Conservation (phyloP, 2,888 invertebrate genomes). For the Geotrupes spiniger region DNA sequence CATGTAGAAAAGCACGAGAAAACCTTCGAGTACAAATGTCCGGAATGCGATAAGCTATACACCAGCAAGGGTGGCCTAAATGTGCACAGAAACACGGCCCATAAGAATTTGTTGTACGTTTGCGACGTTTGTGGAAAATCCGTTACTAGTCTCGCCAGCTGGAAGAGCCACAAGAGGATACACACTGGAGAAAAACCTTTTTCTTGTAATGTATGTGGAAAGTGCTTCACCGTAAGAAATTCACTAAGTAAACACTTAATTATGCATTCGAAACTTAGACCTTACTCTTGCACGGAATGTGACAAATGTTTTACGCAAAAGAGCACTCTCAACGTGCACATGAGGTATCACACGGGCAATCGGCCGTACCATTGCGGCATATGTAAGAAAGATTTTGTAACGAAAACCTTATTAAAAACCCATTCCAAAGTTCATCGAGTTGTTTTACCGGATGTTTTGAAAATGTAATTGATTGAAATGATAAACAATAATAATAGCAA, state of each 20-base stretch:
- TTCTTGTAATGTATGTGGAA: slow-evolving; percentile 27
- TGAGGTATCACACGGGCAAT: too few relatives aligned
- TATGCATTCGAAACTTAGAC: too few relatives aligned
- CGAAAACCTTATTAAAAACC: too few relatives aligned
- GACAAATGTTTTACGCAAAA: slow-evolving; percentile 18
- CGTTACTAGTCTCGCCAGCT: slow-evolving; percentile 43
- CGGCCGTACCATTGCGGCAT: too few relatives aligned
- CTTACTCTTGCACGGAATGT: too few relatives aligned
- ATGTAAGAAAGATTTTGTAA: too few relatives aligned
- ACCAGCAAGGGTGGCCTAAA: slow-evolving; percentile 66
- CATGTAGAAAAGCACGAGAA: not conserved
- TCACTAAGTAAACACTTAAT: too few relatives aligned
- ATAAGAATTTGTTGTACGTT: slow-evolving; percentile 52
- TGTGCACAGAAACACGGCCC: slow-evolving; percentile 28
- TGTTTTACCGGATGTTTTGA: too few relatives aligned
- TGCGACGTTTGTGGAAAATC: slow-evolving; percentile 34
- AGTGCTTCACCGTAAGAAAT: slow-evolving; percentile 12
- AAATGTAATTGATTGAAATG: too few relatives aligned
- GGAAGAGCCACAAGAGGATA: slow-evolving; percentile 55
- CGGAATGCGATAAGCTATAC: slow-evolving; percentile 22
- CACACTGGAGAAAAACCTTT: slow-evolving; percentile 22
- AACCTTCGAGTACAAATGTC: slow-evolving; percentile 9
- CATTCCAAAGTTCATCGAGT: too few relatives aligned
- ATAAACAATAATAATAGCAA: too few relatives aligned
- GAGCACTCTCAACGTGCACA: slow-evolving; percentile 23